Base-by-base conservation (phyloP, 1,140 invertebrate species). In the Drosophila lacteicornis region DNA sequence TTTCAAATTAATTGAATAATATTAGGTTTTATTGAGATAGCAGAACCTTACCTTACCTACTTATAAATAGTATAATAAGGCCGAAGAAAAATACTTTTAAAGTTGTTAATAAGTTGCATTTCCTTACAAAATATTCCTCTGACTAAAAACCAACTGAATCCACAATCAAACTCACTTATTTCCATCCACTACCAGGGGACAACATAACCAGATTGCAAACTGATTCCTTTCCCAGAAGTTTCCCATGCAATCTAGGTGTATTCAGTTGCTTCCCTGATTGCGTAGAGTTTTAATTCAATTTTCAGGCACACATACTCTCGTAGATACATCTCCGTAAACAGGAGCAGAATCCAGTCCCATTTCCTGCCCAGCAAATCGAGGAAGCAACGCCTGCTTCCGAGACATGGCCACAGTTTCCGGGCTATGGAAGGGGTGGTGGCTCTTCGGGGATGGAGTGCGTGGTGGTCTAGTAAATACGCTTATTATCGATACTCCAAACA, bases 401-500 rank as follows among this genome's bases (percentile, higher is more conserved):
- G 75, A 87, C 85, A 90, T 90, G 84, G 67, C 74, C 82, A 38
- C 75, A 82, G 47, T 57, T 78, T 92, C 91, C 91, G 81, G 77
- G 38, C 58, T 65, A 22, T 47, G 42, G 46, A 25, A 58, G 56
- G 40, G 46, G 22, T 68, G 51, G 33, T 36, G 43, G 53, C 27
- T 53, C 61, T 65, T 66, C 49, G 8, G 25, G 33, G 63, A 11
- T 60, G 65, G 63, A 19, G 38, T 25, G 8, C 45, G 1, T 43
- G 45, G 36, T 40, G 30, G 42, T 40, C 38, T 58, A 82, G 70
- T 85, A 87, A 87, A 87, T 80, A 85, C 80, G 91, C 87, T 92
- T 91, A 92, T 92, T 92, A 92, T 92, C 91, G 87, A 91, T 90
- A 92, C 91, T 92, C 82, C 84, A 86, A 90, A 75, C 80, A 92